Conservation (phyloP, 2,797 vertebrate species). For the Phoebastria nigripes region DNA sequence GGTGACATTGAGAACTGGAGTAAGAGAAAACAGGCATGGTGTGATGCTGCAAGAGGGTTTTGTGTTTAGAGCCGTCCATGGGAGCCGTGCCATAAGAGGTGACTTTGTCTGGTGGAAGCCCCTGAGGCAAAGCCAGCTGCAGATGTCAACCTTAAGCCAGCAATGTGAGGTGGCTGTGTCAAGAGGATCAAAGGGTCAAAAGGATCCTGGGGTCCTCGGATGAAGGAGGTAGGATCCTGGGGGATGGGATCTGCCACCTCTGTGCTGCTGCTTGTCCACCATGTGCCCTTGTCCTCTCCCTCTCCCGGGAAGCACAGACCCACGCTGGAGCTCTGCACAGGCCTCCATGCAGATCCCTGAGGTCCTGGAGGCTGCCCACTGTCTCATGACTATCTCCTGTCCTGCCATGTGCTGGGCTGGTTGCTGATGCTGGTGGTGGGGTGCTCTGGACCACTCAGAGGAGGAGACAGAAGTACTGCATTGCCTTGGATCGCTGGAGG, state of each 20-base stretch:
- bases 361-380: not conserved
- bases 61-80: rapidly evolving
- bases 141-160: not conserved
- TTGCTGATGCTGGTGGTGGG: not conserved
- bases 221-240: not conserved
- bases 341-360: rapidly evolving
- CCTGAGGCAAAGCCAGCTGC: not conserved
- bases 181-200: not conserved
- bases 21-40: not conserved
- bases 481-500: not conserved
- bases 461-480: not conserved
- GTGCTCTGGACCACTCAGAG: not conserved
- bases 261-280: not conserved
- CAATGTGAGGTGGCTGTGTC: rapidly evolving
- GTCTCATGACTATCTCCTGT: not conserved
- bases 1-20: not conserved
- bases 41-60: not conserved
- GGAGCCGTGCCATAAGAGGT: not conserved
- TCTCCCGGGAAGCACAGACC: not conserved
- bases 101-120: not conserved
- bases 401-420: not conserved
- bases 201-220: not conserved
- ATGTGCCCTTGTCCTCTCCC: not conserved
- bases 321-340: not conserved
- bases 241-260: not conserved